phyloP scores from a whole-genome alignment of 2,797 vertebrate genomes.

The Arctocebus calabarensis region DNA sequence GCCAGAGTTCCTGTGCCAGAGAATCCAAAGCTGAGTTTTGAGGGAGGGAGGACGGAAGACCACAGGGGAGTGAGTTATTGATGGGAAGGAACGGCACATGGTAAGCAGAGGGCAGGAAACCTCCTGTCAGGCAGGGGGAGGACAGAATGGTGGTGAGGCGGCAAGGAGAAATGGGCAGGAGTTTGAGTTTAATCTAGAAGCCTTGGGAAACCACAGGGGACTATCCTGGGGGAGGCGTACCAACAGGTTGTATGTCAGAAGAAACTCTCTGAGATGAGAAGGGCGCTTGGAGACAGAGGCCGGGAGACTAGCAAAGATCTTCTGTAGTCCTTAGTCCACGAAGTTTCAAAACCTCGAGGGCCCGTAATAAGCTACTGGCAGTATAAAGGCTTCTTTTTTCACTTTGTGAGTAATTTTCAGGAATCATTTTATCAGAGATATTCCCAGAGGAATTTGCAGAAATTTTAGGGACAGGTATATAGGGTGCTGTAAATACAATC shows the following conservation, averaged over 20 bases:
- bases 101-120: neutral
- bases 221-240: neutral
- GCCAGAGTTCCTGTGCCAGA: neutral
- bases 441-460: neutral
- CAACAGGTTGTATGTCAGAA: neutral
- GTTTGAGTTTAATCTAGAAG: neutral
- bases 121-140: neutral
- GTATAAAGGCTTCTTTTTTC: neutral
- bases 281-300: neutral
- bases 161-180: neutral
- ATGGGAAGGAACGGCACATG: neutral
- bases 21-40: neutral
- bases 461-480: neutral
- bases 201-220: neutral
- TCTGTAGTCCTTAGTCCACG: neutral
- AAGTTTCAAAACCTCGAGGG: neutral
- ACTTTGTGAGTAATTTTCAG: neutral
- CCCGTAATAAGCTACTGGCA: neutral
- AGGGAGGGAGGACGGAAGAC: neutral
- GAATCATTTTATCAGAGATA: neutral
- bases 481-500: neutral
- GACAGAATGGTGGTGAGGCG: no score
- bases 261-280: neutral
- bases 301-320: neutral
- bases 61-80: fast-evolving